phyloP scores from a whole-genome alignment of 1,140 invertebrate genomes.

The Monochamus saltuarius region DNA sequence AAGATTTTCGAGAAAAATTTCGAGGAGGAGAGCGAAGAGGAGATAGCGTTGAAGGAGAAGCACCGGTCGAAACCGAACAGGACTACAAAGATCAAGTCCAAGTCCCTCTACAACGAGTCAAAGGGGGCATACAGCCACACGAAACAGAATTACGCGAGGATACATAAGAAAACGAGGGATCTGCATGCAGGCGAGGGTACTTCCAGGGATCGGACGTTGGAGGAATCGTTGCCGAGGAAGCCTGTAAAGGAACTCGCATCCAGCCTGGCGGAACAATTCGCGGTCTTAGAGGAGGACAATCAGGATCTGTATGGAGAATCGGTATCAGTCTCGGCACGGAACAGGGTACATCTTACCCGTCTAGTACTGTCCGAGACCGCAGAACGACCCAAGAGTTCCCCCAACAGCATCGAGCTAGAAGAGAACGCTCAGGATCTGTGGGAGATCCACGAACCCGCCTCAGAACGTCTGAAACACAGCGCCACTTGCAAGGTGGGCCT shows the following conservation, averaged over 20 bases:
- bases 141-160: constrained; percentile 35
- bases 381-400: constrained; percentile 37
- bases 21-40: constrained; percentile 40
- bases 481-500: constrained; percentile 44
- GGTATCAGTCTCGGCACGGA: constrained; percentile 26
- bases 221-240: neutral
- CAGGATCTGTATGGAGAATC: constrained; percentile 22
- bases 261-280: constrained; percentile 23
- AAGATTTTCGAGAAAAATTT: constrained; percentile 32
- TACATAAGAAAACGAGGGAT: constrained; percentile 27
- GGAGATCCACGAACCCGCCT: constrained; percentile 39
- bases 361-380: constrained; percentile 37
- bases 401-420: constrained; percentile 40
- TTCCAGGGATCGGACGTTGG: neutral
- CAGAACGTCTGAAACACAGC: constrained; percentile 37
- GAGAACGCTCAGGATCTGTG: constrained; percentile 40
- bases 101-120: constrained; percentile 31
- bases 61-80: constrained; percentile 35
- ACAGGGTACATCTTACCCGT: constrained; percentile 40
- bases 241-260: constrained; percentile 23
- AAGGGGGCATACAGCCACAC: constrained; percentile 30
- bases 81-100: constrained; percentile 17
- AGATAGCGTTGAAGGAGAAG: constrained; percentile 47
- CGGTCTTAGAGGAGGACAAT: constrained; percentile 25
- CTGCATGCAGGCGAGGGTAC: constrained; percentile 16